Conservation (phyloP, 2,797 vertebrate genomes). For the Morus bassanus region DNA sequence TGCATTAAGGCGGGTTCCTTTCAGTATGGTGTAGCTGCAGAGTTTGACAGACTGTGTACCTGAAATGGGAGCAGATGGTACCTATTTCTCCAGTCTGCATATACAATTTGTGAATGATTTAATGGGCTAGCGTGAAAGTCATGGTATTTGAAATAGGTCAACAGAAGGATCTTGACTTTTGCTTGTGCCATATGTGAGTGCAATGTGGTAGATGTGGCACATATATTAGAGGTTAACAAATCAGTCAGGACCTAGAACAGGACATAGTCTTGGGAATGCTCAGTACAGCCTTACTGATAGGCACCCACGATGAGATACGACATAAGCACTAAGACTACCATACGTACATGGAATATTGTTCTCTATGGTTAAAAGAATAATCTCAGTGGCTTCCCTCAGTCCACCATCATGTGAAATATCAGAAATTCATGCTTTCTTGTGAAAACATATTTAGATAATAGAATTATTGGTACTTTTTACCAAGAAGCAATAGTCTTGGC, state of each 20-base stretch:
- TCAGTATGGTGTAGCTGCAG: not conserved
- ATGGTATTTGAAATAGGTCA: not conserved
- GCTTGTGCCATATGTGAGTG: not conserved
- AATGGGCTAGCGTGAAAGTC: not conserved
- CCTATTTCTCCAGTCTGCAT: not conserved
- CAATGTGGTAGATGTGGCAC: not conserved
- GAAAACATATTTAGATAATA: not conserved
- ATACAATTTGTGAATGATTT: not conserved
- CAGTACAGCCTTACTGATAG: not conserved
- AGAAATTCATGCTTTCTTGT: not conserved
- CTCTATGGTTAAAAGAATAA: not conserved
- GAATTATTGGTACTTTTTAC: not conserved
- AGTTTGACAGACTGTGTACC: not conserved
- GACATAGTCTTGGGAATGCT: fast-evolving
- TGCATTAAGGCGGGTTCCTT: not conserved
- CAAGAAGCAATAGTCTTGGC: not conserved
- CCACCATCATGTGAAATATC: not conserved
- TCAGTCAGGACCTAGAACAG: not conserved
- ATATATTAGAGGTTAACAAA: not conserved
- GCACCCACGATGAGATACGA: fast-evolving
- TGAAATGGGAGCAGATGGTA: not conserved
- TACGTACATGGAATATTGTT: fast-evolving
- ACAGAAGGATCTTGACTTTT: not conserved
- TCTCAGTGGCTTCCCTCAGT: not conserved
- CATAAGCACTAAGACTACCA: not conserved